Evolutionary conservation across 2,888 invertebrate genomes (phyloP), one percentile per base, ranked within the genome.

Genomic region (Stomorhina lunata): DNA sequence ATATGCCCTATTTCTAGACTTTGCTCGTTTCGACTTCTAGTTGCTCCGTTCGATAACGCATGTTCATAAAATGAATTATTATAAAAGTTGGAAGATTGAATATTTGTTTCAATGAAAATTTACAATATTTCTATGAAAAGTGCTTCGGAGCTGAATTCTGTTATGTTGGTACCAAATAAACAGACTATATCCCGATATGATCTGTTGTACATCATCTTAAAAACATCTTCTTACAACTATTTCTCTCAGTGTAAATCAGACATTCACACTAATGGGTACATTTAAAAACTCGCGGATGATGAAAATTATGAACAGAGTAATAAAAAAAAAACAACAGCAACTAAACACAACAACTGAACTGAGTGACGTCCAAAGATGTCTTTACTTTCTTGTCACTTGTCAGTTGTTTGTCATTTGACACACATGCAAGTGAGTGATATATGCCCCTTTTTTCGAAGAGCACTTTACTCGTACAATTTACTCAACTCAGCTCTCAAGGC

Each of bases 381-480:
- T 86, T 73, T 81, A 87, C 85, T 88, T 88, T 88, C 86, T 87
- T 88, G 89, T 89, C 89, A 89, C 88, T 89, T 89, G 89, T 89
- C 89, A 89, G 89, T 88, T 89, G 89, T 89, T 89, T 89, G 89
- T 89, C 89, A 88, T 88, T 86, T 88, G 88, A 88, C 89, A 88
- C 87, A 86, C 85, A 88, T 88, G 88, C 87, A 86, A 89, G 87
- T 88, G 88, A 89, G 88, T 88, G 89, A 89, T 89, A 89, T 89
- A 89, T 88, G 88, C 86, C 85, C 86, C 87, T 85, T 84, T n/a
- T n/a, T 85, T 86, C 65, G 17, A 86, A 84, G 85, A 73, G 55
- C 59, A 50, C 40, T 66, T 20, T 48, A 37, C 50, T 45, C 40
- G 9, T 77, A 73, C 75, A 76, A 69, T 73, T 69, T 69, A 63